Evolutionary conservation across 2,113 vertebrate species (phyloP).

Genomic region (Columba janthina): DNA sequence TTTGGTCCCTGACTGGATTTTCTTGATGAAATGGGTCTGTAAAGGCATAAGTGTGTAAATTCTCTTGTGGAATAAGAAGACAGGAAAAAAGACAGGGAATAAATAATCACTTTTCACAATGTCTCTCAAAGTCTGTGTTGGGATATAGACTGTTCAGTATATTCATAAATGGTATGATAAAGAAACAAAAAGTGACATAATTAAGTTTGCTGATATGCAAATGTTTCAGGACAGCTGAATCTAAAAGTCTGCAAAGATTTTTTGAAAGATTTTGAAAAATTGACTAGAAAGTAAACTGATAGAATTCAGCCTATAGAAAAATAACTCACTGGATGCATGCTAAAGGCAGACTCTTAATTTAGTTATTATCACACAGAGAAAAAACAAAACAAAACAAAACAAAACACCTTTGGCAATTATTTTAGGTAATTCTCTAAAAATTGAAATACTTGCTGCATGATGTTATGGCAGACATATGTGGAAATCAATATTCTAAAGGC

Average conservation of each 20-base stretch:
- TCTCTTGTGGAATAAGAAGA: neutral
- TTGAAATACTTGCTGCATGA: neutral
- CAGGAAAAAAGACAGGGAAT: neutral
- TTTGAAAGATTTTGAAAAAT: neutral
- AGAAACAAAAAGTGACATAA: neutral
- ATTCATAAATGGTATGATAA: neutral
- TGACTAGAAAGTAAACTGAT: neutral
- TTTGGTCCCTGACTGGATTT: neutral
- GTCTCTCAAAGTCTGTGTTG: neutral
- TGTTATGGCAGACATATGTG: neutral
- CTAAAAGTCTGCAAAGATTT: neutral
- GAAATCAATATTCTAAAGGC: neutral
- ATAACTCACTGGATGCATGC: rapidly evolving
- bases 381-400: neutral
- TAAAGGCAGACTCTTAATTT: neutral
- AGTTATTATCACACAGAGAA: neutral
- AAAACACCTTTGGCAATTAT: neutral
- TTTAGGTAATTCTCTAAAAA: neutral
- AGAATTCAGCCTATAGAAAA: neutral
- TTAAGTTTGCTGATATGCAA: neutral
- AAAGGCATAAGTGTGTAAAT: neutral
- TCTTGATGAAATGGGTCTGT: neutral
- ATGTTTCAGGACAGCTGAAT: neutral
- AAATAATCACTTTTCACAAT: neutral
- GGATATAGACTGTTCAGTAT: neutral